Evolutionary conservation across 2,888 invertebrate species (phyloP).

Genomic region (Lepidochrysops patricia): DNA sequence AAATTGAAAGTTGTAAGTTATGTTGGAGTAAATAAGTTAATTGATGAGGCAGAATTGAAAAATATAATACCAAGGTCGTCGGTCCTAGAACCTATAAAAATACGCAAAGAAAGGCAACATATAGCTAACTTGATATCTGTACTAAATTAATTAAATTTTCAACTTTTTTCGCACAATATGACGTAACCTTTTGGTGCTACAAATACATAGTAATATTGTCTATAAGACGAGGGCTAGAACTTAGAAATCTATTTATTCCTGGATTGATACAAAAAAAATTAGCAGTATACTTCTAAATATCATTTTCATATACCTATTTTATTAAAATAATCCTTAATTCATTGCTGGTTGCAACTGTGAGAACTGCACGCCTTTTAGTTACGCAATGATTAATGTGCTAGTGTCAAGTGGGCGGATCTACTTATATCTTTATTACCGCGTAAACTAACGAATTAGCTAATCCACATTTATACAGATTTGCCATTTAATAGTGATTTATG

Average conservation of each 20-base stretch:
- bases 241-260: too few species aligned
- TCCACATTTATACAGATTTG: not conserved
- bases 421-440: conserved; percentile 1
- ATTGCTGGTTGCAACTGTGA: not conserved
- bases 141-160: too few species aligned
- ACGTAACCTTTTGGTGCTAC: too few species aligned
- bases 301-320: too few species aligned
- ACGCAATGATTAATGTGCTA: not conserved
- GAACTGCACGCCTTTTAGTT: not conserved
- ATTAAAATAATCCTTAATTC: not conserved
- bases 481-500: not conserved
- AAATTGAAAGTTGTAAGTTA: too few species aligned
- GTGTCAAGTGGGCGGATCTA: not conserved
- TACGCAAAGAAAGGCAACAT: too few species aligned
- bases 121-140: too few species aligned
- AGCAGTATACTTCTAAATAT: too few species aligned
- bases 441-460: not conserved
- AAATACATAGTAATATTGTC: too few species aligned
- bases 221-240: too few species aligned
- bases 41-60: not conserved
- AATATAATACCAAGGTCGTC: not conserved
- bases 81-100: not conserved
- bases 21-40: not conserved
- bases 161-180: too few species aligned
- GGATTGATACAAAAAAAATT: too few species aligned